Conservation (phyloP, 2,797 vertebrate species). For the Craterocephalus amniculus region DNA sequence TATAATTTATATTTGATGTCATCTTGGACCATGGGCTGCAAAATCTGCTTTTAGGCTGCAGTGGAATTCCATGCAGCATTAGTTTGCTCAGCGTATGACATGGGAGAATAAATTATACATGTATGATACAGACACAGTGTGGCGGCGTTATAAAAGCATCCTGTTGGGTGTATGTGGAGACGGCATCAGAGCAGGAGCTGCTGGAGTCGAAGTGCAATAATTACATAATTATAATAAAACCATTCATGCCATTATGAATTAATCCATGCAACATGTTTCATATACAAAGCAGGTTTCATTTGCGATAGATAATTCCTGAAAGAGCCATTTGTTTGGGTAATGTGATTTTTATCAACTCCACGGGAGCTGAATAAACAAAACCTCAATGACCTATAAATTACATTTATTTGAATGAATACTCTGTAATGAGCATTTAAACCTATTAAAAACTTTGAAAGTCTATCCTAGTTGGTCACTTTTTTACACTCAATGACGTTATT, state of each 20-base stretch:
- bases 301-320: conserved; percentile 22
- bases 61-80: background rate
- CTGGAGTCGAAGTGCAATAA: conserved; percentile 28
- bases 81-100: background rate
- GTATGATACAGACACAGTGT: conserved; percentile 2
- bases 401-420: conserved; percentile 31
- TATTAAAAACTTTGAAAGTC: conserved; percentile 2
- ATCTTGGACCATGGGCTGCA: background rate
- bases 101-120: conserved; percentile 18
- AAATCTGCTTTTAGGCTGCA: background rate
- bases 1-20: background rate
- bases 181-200: background rate
- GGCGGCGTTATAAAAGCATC: conserved; percentile 37
- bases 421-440: conserved; percentile 25
- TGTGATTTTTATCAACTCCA: conserved; percentile 39
- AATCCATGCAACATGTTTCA: conserved; percentile 3
- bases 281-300: conserved; percentile 9
- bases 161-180: conserved; percentile 10
- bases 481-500: conserved; percentile 6
- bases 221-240: conserved; percentile 27
- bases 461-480: conserved; percentile 5
- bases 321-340: conserved; percentile 47
- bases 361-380: conserved; percentile 46
- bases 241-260: conserved; percentile 4
- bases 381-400: conserved; percentile 23